phyloP scores from a whole-genome alignment of 2,113 vertebrate species.

The Benitochromis conjunctus region DNA sequence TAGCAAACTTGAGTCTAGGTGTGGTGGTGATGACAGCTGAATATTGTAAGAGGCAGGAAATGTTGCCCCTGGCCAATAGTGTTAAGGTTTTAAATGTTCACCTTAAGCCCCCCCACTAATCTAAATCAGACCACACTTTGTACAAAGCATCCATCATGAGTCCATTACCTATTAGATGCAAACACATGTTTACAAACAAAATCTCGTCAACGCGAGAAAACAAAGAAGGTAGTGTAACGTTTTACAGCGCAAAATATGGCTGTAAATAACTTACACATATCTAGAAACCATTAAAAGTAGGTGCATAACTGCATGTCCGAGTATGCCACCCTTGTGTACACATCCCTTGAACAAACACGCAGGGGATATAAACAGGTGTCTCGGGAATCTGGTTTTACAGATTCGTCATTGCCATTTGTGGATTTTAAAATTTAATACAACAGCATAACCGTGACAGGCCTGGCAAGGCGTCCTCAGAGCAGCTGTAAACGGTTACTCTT shows the following conservation, averaged over 20 bases:
- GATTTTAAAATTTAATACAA: neutral
- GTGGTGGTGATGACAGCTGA: neutral
- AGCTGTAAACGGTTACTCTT: neutral
- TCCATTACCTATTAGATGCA: neutral
- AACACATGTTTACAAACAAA: neutral
- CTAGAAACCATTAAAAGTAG: neutral
- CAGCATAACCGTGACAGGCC: constrained; percentile 5
- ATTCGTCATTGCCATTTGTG: neutral
- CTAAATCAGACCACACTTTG: neutral
- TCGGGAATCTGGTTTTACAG: neutral
- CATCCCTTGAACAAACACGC: neutral
- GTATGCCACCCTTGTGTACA: neutral
- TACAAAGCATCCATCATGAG: neutral
- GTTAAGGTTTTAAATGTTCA: neutral
- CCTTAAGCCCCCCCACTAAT: neutral
- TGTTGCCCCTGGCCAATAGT: neutral
- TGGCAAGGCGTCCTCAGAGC: neutral
- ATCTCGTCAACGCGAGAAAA: neutral
- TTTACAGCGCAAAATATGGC: neutral
- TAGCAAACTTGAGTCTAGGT: neutral
- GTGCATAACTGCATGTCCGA: neutral
- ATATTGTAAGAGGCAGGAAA: neutral
- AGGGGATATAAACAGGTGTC: constrained; percentile 14
- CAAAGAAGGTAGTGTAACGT: neutral
- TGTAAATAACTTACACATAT: neutral